A percentile compares a stretch with the other conserved stretches of the same genome.
Evolutionary conservation across 1,140 invertebrate species (phyloP).

Genomic region (Halyomorpha halys): DNA sequence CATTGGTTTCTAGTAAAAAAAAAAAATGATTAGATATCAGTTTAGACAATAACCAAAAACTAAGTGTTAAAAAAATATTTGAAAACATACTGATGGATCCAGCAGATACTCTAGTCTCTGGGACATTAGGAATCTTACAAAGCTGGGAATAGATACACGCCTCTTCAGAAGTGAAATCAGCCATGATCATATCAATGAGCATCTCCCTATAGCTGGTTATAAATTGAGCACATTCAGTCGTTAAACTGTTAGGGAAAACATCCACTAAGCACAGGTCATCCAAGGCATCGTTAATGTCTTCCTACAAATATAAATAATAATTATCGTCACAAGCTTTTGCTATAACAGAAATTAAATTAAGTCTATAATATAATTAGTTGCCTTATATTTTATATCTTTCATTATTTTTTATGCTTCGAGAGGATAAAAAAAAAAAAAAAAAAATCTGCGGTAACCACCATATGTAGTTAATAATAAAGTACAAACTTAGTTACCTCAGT

Average conservation of each 20-base stretch:
- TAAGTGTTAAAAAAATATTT: not conserved
- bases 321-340: no score
- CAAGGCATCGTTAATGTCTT: constrained; percentile 55
- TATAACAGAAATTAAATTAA: no score
- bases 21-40: not conserved
- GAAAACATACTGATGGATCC: constrained; percentile 45
- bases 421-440: no score
- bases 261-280: constrained; percentile 56
- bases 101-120: constrained; percentile 31
- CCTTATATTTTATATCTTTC: no score
- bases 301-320: constrained; percentile 39
- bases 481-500: constrained; percentile 47
- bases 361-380: no score
- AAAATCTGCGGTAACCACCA: no score
- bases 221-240: constrained; percentile 58
- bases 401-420: no score
- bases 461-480: not conserved
- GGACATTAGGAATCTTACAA: constrained; percentile 39
- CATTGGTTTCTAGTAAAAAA: constrained; percentile 30
- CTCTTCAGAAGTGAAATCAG: constrained; percentile 64
- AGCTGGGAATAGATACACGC: constrained; percentile 65
- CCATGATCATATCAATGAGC: constrained; percentile 63
- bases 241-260: constrained; percentile 48
- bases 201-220: constrained; percentile 64
- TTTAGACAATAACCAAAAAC: not conserved